Base-by-base conservation (phyloP, 2,113 vertebrate genomes). In the Diadophis punctatus region DNA sequence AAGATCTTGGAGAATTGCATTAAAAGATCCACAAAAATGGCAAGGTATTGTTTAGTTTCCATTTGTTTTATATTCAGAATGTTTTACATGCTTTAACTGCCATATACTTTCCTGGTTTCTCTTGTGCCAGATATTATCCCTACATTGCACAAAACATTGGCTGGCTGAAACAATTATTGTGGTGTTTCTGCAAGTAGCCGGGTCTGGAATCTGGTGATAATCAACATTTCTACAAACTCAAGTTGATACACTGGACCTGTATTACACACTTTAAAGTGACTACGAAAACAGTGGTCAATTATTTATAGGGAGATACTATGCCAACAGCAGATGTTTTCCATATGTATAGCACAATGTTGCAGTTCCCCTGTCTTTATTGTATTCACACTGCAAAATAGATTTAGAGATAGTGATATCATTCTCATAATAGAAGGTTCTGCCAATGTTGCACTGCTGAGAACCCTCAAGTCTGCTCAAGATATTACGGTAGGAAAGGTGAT, bases 301-400 rank as follows among this genome's bases (percentile, higher is more conserved):
- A 94, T 95, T 95, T 46, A 91, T 49, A 80, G 58, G 90, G 91
- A 92, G 84, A 68, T 93, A 43, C 34, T 51, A 84, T 96, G 95
- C 94, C 95, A 43, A 0, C 86, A 94, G 49, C 94, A 97, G 95
- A 97, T 97, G 96, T 94, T 96, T 96, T 91, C 96, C 96, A 97
- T 95, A 95, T 96, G 96, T 88, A 14, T 51, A 89, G 51, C 27
- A 92, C 80, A 96, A 95, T 91, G 91, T 91, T 16, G 1, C 91
- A 68, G 87, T 39, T 46, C 93, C 95, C 92, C 93, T 90, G 58
- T 93, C 96, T 96, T 93, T 95, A 93, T 85, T 97, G 95, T 96
- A 96, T 95, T 96, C 95, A 95, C 94, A 90, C 95, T 43, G 52
- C 90, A 93, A 93, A 95, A 95, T 49, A 92, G 90, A 93, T 94